These are phyloP conservation scores for Unio delphinus DNA, from an alignment of 2,888 invertebrate species.

Conservation along the genomic window DNA sequence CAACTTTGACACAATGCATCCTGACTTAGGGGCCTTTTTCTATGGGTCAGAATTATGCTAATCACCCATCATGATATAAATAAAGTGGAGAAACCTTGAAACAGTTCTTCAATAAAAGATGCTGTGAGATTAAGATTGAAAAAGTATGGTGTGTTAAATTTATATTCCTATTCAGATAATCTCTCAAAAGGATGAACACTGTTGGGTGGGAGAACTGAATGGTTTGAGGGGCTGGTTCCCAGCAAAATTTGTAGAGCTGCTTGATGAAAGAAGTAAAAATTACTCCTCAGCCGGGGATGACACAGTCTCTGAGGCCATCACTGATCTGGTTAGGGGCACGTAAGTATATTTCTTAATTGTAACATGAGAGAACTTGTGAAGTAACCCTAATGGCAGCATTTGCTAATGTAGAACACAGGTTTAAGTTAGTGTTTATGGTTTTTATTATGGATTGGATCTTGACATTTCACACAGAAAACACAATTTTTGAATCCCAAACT, in stretches of 20 bases:
- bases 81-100: too few relatives aligned
- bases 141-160: background rate
- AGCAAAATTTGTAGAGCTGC: constrained; percentile 93
- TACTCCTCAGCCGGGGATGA: constrained; percentile 86
- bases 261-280: constrained; percentile 92
- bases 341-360: constrained; percentile 48
- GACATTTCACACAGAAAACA: too few relatives aligned
- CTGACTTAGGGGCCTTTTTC: too few relatives aligned
- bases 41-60: too few relatives aligned
- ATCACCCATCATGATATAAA: too few relatives aligned
- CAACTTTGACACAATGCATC: too few relatives aligned
- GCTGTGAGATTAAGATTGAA: background rate
- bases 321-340: constrained; percentile 93
- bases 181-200: constrained; percentile 97
- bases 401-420: too few relatives aligned
- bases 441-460: too few relatives aligned
- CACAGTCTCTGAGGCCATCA: constrained; percentile 95
- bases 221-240: constrained; percentile 95
- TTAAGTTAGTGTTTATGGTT: too few relatives aligned
- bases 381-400: too few relatives aligned
- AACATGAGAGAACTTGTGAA: background rate
- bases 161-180: constrained; percentile 73
- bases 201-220: constrained; percentile 98
- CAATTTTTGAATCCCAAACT: too few relatives aligned
- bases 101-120: too few relatives aligned